These are phyloP conservation scores for Balaeniceps rex DNA, from an alignment of 2,113 vertebrate genomes.

Conservation along the genomic window DNA sequence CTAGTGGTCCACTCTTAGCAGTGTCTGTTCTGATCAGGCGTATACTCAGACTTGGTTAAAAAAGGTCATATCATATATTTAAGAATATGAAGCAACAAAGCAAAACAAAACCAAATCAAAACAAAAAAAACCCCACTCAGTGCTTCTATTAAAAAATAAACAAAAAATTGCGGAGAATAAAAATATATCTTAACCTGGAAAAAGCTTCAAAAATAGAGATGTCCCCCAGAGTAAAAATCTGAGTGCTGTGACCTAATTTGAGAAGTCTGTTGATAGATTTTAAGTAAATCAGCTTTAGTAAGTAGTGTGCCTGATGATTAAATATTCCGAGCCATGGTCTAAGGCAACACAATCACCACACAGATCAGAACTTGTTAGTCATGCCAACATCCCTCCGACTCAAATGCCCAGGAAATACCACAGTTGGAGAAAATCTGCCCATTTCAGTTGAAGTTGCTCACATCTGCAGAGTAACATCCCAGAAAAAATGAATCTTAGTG, in stretches of 20 bases:
- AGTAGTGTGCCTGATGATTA: background rate
- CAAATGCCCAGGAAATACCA: slow-evolving; percentile 43
- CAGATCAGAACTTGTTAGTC: slow-evolving; percentile 35
- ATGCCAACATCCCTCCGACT: slow-evolving; percentile 8
- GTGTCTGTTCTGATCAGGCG: background rate
- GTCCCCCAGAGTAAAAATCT: background rate
- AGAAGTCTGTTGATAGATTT: background rate
- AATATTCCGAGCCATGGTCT: slow-evolving; percentile 37
- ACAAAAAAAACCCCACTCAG: background rate
- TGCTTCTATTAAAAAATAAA: background rate
- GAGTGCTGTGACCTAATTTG: slow-evolving; percentile 34
- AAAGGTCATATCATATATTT: background rate
- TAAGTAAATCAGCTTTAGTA: slow-evolving; percentile 13
- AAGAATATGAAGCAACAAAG: background rate
- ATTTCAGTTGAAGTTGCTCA: slow-evolving; percentile 45
- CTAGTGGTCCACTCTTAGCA: background rate
- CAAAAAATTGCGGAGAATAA: background rate
- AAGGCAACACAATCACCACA: slow-evolving; percentile 41
- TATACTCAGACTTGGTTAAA: background rate
- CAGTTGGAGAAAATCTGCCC: slow-evolving; percentile 33
- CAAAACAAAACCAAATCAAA: background rate
- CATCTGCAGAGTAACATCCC: slow-evolving; percentile 31
- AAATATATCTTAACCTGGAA: background rate
- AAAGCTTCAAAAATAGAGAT: background rate
- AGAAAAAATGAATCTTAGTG: slow-evolving; percentile 37